Base-by-base conservation (phyloP, 2,888 invertebrate species). In the Rosalia funebris region DNA sequence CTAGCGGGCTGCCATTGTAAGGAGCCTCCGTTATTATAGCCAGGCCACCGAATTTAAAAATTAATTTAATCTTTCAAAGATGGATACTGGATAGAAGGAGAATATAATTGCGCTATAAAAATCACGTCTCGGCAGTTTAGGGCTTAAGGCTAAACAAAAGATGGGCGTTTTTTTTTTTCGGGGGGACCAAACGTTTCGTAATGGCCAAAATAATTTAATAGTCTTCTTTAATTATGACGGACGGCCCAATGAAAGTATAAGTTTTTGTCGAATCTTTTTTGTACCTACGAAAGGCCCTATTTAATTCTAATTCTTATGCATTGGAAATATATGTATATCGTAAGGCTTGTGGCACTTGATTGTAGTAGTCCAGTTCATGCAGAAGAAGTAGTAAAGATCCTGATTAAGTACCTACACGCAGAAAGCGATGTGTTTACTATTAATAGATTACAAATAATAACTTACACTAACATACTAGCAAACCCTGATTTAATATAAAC, bases 31-130 rank as follows among this genome's bases (percentile, higher is more conserved):
- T 37, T 53, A 53, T 53, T 42, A 53, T 53, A 53, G 42, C 53
- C 48, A n/a, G 52, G 48, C 57, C 57, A 45, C 52, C 50, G 52
- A 52, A 50, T 58, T 45, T 45, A 58, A 58, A 52, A 58, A 58
- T 39, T 52, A 52, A 58, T 58, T 58, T 58, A 45, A 12, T 17
- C 44, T 46, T 46, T 39, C 52, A 34, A 52, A 36, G 57, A 52
- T 52, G 57, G 57, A 57, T 57, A 52, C 39, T 57, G 48, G 57
- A 57, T 52, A 53, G 53, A 53, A 42, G 57, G 37, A 45, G 52
- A 58, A 45, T 45, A 58, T 58, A 58, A 58, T 58, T 58, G 57
- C 57, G 45, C 57, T 41, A 58, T 58, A 58, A 58, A 53, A 58
- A 52, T 58, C 52, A 52, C 52, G 37, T 58, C 57, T 52, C 52